Conservation (phyloP, 2,888 invertebrate genomes). For the Troides oblongomaculatus region DNA sequence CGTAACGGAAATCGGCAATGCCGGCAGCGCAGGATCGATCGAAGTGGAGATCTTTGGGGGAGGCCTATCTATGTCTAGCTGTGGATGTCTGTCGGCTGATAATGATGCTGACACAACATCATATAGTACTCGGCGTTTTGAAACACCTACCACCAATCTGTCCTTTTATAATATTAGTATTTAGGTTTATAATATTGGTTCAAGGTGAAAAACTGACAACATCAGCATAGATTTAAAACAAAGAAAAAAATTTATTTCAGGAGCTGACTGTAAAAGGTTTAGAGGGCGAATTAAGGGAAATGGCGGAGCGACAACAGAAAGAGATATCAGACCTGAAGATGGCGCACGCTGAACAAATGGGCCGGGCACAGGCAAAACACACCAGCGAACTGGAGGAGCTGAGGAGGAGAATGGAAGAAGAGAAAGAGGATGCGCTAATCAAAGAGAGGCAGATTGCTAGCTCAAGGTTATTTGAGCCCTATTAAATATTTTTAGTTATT, state of each 20-base stretch:
- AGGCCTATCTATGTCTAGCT: too few species aligned
- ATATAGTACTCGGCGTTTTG: too few species aligned
- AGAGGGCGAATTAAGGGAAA: conserved; percentile 90
- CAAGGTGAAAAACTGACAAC: too few species aligned
- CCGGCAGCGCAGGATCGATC: too few species aligned
- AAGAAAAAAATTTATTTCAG: conserved; percentile 47
- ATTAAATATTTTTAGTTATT: neutral
- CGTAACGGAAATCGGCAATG: too few species aligned
- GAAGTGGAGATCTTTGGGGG: too few species aligned
- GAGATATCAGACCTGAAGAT: conserved; percentile 79
- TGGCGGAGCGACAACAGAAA: conserved; percentile 86
- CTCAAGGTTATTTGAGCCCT: conserved; percentile 49
- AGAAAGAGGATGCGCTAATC: conserved; percentile 64
- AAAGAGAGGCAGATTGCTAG: conserved; percentile 72
- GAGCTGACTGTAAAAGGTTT: conserved; percentile 92
- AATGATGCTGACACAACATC: too few species aligned
- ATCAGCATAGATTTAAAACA: neutral
- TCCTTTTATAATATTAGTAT: too few species aligned
- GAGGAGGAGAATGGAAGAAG: conserved; percentile 77
- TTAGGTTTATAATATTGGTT: too few species aligned
- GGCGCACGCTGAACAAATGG: conserved; percentile 63
- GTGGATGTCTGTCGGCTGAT: too few species aligned
- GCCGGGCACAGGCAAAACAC: conserved; percentile 66
- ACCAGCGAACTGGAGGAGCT: conserved; percentile 68
- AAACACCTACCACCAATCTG: too few species aligned